These are phyloP conservation scores for Timema cristinae DNA, from an alignment of 2,888 invertebrate species.

Conservation along the genomic window DNA sequence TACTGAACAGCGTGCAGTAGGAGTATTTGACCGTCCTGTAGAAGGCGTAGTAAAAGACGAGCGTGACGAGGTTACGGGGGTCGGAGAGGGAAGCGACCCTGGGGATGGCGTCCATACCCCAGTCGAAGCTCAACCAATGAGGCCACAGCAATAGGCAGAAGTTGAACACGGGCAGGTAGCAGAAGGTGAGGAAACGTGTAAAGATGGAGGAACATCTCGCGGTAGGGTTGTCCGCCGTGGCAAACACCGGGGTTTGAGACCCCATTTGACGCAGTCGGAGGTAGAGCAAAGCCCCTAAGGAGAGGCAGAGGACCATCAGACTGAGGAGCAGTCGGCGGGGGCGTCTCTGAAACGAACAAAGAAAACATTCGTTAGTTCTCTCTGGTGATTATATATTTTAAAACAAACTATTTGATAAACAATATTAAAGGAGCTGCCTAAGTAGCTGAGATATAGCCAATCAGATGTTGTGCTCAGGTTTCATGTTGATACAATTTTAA, in stretches of 20 bases:
- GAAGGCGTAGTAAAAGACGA: constrained; percentile 64
- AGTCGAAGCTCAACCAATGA: constrained; percentile 88
- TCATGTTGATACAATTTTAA: no score
- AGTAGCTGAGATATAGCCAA: no score
- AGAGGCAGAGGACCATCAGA: constrained; percentile 61
- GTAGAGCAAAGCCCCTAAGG: constrained; percentile 64
- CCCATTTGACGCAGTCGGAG: constrained; percentile 74
- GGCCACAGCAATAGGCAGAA: constrained; percentile 84
- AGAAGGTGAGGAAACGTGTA: constrained; percentile 83
- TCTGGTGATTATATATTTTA: no score
- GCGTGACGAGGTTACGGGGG: constrained; percentile 69
- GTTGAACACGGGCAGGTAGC: constrained; percentile 88
- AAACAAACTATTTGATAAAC: no score
- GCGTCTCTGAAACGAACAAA: constrained; percentile 39
- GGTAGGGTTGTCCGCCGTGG: constrained; percentile 93
- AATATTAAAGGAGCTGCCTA: no score
- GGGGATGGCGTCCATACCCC: constrained; percentile 98
- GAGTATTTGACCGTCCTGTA: constrained; percentile 19
- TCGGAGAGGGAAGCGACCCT: constrained; percentile 75
- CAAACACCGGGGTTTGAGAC: constrained; percentile 73
- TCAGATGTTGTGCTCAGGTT: no score
- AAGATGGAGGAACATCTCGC: constrained; percentile 77
- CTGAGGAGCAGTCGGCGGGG: constrained; percentile 53
- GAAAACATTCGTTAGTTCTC: not conserved
- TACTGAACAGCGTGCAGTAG: not conserved